Base-by-base conservation (phyloP, 2,888 invertebrate genomes). In the Xestia rhomboidea region DNA sequence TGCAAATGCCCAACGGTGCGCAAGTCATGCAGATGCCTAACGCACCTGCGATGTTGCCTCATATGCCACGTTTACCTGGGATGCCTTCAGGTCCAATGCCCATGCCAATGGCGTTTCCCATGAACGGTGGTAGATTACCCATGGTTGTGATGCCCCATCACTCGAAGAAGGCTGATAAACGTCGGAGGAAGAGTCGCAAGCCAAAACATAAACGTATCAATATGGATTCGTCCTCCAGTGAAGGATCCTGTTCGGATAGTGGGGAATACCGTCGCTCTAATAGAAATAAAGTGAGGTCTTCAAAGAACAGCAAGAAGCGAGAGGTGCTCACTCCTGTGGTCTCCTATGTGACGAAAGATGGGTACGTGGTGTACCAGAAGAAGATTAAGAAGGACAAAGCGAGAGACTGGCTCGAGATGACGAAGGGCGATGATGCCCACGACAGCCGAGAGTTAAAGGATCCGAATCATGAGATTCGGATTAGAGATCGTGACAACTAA, bases 291-390 rank as follows among this genome's bases (percentile, higher is more conserved):
- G 38, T 81, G 13, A 81, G 62, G 64, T 41, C 75, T 15, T 89
- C 89, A 67, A 87, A 69, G 63, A 87, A 69, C 34, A 38, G n/a
- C 24, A 67, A 51, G n/a, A 88, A 90, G 30, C 88, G 91, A 0
- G 92, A 95, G 76, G 93, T 95, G 0, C 82, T 96, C 4, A 96
- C 95, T 11, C 96, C 96, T 2, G 95, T 96, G 0, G 93, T 96
- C 0, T 96, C 96, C 0, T 96, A 96, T 67, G 92, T 96, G 0
- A 96, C 95, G 1, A 94, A 94, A 68, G 94, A 95, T 75, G 96
- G 96, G 0, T 93, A 93, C 62, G 95, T 96, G 6, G 92, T 96
- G 2, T 96, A 95, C 77, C 95, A 95, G 87, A 96, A 95, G 84
- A 96, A 94, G 80, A 94, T 96, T 46, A 94, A 93, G 81, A 95